These are phyloP conservation scores for Danio aesculapii DNA, from an alignment of 2,797 vertebrate genomes.

Conservation along the genomic window DNA sequence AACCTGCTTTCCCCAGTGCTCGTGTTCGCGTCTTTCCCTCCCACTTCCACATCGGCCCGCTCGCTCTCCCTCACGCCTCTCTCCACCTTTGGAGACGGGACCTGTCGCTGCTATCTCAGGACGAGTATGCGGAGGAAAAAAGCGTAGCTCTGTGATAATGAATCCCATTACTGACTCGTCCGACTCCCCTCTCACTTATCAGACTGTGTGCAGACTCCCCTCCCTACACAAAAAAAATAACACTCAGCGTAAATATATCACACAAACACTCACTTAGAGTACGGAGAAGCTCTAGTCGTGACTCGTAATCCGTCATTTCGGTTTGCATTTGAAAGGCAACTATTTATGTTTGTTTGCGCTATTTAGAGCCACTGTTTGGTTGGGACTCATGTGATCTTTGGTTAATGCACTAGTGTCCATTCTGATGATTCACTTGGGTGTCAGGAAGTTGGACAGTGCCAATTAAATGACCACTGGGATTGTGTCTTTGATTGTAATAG, in stretches of 20 bases:
- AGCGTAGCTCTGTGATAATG: constrained; percentile 68
- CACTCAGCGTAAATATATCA: constrained; percentile 38
- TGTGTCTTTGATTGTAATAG: constrained; percentile 51
- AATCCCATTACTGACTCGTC: constrained; percentile 74
- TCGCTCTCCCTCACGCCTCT: constrained; percentile 21
- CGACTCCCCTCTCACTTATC: constrained; percentile 74
- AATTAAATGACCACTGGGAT: constrained; percentile 43
- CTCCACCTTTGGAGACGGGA: constrained; percentile 48
- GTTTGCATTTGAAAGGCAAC: constrained; percentile 29
- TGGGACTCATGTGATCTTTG: background rate
- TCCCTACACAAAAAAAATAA: constrained; percentile 40
- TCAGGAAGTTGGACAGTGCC: constrained; percentile 32
- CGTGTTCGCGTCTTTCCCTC: constrained; percentile 17
- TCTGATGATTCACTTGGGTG: constrained; percentile 10
- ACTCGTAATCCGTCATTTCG: constrained; percentile 35
- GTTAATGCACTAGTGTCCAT: constrained; percentile 21
- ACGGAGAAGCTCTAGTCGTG: constrained; percentile 22
- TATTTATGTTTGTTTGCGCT: constrained; percentile 21
- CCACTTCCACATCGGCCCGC: constrained; percentile 6
- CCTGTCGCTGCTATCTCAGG: constrained; percentile 59
- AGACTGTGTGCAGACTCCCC: constrained; percentile 66
- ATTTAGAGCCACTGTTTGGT: background rate
- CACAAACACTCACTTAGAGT: constrained; percentile 27
- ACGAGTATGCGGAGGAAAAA: constrained; percentile 25
- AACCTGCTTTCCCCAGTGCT: constrained; percentile 35